A percentile compares a stretch with the other conserved stretches of the same genome.
phyloP scores from a whole-genome alignment of 2,113 vertebrate species.

The Xerus inauris region DNA sequence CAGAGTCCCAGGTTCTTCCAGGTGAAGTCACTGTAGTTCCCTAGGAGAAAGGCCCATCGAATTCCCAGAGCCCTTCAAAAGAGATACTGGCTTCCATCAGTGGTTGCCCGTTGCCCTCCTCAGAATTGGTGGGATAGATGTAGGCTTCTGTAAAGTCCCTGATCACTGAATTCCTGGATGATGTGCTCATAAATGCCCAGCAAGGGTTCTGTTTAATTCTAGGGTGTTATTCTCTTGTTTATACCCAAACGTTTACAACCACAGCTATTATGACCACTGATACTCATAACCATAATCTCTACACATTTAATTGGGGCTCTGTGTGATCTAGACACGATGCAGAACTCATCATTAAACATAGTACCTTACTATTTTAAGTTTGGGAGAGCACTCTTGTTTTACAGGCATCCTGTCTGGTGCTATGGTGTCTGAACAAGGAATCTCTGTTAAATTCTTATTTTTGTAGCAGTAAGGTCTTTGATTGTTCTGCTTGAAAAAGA shows the following conservation, averaged over 20 bases:
- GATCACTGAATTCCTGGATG: neutral
- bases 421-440: conserved; percentile 10
- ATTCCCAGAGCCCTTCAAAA: neutral
- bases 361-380: neutral
- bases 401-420: neutral
- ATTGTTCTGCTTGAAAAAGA: neutral
- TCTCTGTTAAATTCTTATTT: neutral
- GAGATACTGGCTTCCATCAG: fast-evolving
- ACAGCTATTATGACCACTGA: neutral
- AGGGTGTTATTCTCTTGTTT: conserved; percentile 32
- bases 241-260: neutral
- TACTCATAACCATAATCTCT: conserved; percentile 46
- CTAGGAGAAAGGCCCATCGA: neutral
- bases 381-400: neutral
- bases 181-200: neutral
- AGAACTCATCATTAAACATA: neutral
- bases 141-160: neutral
- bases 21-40: neutral
- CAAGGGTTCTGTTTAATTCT: neutral
- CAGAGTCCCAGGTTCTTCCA: neutral
- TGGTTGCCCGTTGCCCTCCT: neutral
- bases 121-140: neutral
- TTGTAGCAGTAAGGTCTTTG: neutral
- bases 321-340: neutral
- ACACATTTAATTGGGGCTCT: conserved; percentile 28